Base-by-base conservation (phyloP, 2,888 invertebrate genomes). In the Crossocerus cetratus region DNA sequence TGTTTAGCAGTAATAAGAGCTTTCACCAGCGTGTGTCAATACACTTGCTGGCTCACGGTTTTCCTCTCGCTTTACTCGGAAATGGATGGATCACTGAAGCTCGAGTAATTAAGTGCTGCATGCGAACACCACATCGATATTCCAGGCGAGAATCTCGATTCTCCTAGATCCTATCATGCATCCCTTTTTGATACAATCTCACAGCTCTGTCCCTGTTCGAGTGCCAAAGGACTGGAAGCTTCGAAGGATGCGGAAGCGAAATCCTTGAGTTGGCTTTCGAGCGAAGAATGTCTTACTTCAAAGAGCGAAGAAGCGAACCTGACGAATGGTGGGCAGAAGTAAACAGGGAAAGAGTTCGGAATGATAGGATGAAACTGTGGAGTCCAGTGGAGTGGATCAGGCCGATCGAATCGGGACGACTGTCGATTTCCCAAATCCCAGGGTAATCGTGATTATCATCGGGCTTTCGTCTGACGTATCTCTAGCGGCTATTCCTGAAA, bases 41-140 rank as follows among this genome's bases (percentile, higher is more conserved):
- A 49, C 49, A 16, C 5, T 49, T 16, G 49, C 49, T 18, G 0
- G 13, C 14, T 18, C 16, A 8, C n/a, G 14, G 16, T n/a, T 18
- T 49, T 49, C 49, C 32, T 32, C 32, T 32, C 32, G 8, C 11
- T 32, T 32, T 32, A 4, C 32, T 32, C 32, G 32, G 32, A 32
- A 8, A 32, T 32, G 32, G 8, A 32, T 32, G 32, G 11, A 32
- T 32, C 32, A 32, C 32, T 32, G 3, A 32, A 4, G 32, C 1
- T 32, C 11, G 8, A 32, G 32, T 32, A 32, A 32, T 3, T 45
- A 56, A 54, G 18, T 57, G 44, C 43, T 23, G 45, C 55, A 58
- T 49, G 14, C 44, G 69, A 63, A 56, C 74, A 71, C 55, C 74
- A 71, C 55, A 72, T 59, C 71, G 74, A 76, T 74, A 71, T 57